Evolutionary conservation across 1,140 invertebrate species (phyloP).

Genomic region (Anastatus disparis): DNA sequence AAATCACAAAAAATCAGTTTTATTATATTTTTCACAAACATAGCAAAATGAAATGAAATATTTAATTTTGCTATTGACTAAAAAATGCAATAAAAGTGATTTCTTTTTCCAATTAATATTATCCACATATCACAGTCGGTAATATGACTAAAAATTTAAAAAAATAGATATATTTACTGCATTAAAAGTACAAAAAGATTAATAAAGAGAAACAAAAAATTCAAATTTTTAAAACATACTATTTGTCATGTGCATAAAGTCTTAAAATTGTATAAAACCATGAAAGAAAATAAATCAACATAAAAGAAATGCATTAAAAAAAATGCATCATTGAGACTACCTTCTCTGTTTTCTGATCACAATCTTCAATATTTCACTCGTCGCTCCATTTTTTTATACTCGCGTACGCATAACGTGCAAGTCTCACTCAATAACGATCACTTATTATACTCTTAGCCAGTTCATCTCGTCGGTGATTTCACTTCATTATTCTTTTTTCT

Average conservation of each 20-base stretch:
- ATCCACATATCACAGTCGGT: conserved; percentile 18
- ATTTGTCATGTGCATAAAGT: conserved; percentile 36
- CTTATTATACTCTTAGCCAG: conserved; percentile 26
- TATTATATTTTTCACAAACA: not conserved
- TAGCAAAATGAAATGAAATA: not conserved
- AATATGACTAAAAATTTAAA: conserved; percentile 28
- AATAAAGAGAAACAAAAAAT: conserved; percentile 3
- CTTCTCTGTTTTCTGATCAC: conserved; percentile 2
- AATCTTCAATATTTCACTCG: conserved; percentile 22
- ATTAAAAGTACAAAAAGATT: not conserved
- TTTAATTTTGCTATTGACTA: not conserved
- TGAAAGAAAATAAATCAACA: conserved; percentile 7
- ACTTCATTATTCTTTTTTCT: conserved; percentile 9
- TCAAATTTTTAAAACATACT: conserved; percentile 22
- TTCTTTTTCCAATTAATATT: conserved; percentile 28
- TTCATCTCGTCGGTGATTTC: conserved; percentile 24
- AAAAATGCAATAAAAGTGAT: conserved; percentile 19
- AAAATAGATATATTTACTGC: conserved; percentile 6
- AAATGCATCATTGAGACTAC: conserved; percentile 33
- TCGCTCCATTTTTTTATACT: conserved; percentile 17
- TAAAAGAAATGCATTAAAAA: conserved; percentile 13
- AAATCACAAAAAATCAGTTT: conserved; percentile 30
- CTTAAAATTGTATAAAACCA: conserved; percentile 18
- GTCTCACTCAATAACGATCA: conserved; percentile 23
- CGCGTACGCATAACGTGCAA: not conserved